phyloP scores from a whole-genome alignment of 2,113 vertebrate species.

The Colius striatus region DNA sequence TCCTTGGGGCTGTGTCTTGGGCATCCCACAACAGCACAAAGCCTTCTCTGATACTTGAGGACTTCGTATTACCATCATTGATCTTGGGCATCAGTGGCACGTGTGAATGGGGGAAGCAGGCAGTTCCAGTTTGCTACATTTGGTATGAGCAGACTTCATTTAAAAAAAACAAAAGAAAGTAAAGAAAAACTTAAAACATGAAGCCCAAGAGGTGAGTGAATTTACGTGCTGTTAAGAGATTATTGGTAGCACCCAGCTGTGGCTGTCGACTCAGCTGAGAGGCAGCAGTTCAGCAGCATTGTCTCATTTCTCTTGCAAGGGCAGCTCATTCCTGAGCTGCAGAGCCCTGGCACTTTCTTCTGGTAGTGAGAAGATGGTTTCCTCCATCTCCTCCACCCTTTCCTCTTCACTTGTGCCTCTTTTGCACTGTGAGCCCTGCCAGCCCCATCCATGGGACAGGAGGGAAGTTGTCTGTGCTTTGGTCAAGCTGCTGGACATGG shows the following conservation, averaged over 20 bases:
- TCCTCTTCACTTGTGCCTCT: neutral
- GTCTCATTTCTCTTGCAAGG: neutral
- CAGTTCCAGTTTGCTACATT: neutral
- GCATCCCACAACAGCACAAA: neutral
- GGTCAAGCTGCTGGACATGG: no score
- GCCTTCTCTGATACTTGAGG: neutral
- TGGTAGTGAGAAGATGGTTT: neutral
- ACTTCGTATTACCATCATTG: rapidly evolving
- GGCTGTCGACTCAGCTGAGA: neutral
- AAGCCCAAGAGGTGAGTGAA: neutral
- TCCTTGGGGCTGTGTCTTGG: neutral
- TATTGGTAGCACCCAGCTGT: neutral
- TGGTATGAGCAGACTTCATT: neutral
- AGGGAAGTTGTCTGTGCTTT: neutral
- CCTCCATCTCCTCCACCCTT: no score
- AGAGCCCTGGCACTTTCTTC: neutral
- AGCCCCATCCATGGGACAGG: rapidly evolving
- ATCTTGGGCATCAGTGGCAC: neutral
- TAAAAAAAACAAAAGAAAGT: neutral
- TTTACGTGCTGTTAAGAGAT: neutral
- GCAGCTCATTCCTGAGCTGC: neutral
- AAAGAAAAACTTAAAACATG: neutral
- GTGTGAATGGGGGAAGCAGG: neutral
- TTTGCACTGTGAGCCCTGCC: neutral
- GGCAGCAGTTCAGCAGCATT: neutral